These are phyloP conservation scores for Malaclemys terrapin DNA, from an alignment of 2,113 vertebrate species.

Conservation along the genomic window DNA sequence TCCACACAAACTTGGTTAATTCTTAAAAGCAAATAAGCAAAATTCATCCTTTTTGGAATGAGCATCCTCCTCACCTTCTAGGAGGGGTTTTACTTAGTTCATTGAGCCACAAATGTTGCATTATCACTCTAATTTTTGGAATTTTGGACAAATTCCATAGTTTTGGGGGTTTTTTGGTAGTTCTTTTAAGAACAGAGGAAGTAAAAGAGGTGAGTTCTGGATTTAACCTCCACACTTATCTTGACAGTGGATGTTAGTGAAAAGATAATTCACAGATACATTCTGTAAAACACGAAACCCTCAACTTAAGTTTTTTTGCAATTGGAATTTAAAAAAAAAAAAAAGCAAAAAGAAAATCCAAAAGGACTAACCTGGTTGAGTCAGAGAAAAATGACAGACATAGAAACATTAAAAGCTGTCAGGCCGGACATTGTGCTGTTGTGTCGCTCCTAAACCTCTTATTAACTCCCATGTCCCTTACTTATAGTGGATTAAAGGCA, in stretches of 20 bases:
- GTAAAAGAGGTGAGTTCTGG: not conserved
- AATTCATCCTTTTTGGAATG: not conserved
- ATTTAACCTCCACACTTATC: not conserved
- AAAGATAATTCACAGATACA: not conserved
- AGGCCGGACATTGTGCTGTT: not conserved
- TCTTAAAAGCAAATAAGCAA: not conserved
- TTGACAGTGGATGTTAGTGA: not conserved
- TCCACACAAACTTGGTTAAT: not conserved
- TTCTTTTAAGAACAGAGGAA: not conserved
- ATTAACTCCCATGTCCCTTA: rapidly evolving
- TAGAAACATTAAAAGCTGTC: not conserved
- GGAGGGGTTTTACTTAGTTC: not conserved
- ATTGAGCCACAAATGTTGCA: not conserved
- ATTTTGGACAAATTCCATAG: not conserved
- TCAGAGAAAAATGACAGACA: rapidly evolving
- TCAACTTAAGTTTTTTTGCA: not conserved
- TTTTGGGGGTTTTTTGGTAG: not conserved
- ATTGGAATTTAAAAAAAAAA: not conserved
- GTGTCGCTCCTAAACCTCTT: not conserved
- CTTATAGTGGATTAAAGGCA: not conserved
- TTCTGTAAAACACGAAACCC: not conserved
- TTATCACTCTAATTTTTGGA: not conserved
- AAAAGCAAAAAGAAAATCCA: not conserved
- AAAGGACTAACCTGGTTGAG: not conserved
- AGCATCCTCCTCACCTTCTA: not conserved